Conservation (phyloP, 2,113 vertebrate species). For the Tachycineta bicolor region DNA sequence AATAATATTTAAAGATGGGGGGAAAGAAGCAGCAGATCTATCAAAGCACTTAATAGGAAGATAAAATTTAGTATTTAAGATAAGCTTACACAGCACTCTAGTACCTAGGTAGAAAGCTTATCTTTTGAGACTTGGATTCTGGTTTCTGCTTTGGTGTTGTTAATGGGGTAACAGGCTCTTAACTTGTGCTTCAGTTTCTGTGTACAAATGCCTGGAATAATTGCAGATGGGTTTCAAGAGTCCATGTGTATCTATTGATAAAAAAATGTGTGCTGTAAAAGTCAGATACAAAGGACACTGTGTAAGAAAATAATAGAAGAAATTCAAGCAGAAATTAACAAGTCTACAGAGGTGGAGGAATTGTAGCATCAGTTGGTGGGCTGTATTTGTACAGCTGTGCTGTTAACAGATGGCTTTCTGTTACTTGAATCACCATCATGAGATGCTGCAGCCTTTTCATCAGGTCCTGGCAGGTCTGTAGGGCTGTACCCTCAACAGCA, state of each 20-base stretch:
- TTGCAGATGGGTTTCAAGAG: not conserved
- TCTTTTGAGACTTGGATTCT: not conserved
- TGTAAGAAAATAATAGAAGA: not conserved
- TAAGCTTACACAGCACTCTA: not conserved
- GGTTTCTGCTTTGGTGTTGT: not conserved
- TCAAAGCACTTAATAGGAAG: not conserved
- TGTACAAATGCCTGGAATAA: not conserved
- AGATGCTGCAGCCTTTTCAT: not conserved
- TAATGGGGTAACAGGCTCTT: not conserved
- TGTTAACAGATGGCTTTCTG: not conserved
- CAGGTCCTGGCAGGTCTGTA: not conserved
- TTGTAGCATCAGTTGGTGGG: not conserved
- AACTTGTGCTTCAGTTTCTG: not conserved
- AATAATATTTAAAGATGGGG: not conserved
- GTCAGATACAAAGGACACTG: not conserved
- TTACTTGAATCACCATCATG: not conserved
- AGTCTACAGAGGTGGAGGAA: not conserved
- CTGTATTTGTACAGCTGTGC: not conserved
- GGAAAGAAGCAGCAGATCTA: not conserved
- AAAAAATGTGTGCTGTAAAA: not conserved
- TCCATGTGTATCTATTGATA: not conserved
- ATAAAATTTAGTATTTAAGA: not conserved
- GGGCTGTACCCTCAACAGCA: not conserved
- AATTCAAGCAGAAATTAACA: not conserved
- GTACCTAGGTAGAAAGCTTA: not conserved